Evolutionary conservation across 2,888 invertebrate genomes (phyloP), one percentile per base, ranked within the genome.

Genomic region (Heteromyza rotundicornis): DNA sequence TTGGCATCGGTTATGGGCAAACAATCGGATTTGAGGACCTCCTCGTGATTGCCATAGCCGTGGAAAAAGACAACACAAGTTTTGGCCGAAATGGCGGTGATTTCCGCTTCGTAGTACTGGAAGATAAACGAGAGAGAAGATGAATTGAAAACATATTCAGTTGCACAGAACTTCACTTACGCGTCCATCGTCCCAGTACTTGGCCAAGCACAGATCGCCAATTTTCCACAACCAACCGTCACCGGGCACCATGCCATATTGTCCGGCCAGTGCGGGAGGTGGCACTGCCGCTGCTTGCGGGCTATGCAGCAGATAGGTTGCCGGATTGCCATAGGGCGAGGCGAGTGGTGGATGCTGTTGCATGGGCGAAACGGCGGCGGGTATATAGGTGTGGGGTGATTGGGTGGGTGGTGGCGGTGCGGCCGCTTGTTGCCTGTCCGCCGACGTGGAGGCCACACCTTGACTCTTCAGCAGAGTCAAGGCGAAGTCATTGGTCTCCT

Each of bases 121-220:
- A 81, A 83, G 69, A 62, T 67, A 8, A 58, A 56, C 17, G 16
- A 62, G 54, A 49, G 44, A 19, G 7, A 20, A 27, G 14, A 22
- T 2, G 7, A 10, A 7, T 22, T 35, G 1, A 24, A 59, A 57
- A 57, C 8, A 7, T 35, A 2, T n/a, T 40, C 8, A 20, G 2
- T 20, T 5, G 14, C 8, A 35, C 27, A 54, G 17, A 17, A 10
- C 36, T n/a, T 8, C 36, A 77, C 86, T 85, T 79, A 92, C 94
- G 85, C 89, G 89, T 75, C 92, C 90, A 84, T 95, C 95, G 81
- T 95, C 95, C 95, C 95, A 95, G 83, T 96, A 96, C 76, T 94
- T 92, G 7, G 95, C 95, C 83, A 94, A 86, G 77, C 94, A 94
- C 64, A 90, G 87, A 78, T 95, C 94, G 12, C 94, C 94, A 55